A percentile compares a stretch with the other conserved stretches of the same genome.
phyloP scores from a whole-genome alignment of 2,888 invertebrate genomes.

The Drosophila rellima region DNA sequence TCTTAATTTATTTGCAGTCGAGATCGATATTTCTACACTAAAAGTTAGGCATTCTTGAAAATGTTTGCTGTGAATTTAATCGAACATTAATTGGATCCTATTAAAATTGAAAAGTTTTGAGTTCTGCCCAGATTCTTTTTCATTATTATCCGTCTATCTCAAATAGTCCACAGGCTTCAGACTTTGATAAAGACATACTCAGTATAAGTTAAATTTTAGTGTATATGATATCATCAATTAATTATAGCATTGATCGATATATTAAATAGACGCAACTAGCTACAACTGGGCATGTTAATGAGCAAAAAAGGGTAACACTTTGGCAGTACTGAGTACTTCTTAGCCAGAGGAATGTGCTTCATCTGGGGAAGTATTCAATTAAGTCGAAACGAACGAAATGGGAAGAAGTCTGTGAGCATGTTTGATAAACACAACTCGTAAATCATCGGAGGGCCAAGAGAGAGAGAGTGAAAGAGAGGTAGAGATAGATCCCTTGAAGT shows the following conservation, averaged over 20 bases:
- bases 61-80: too few relatives aligned
- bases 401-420: conserved; percentile 58
- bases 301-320: neutral
- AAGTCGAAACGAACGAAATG: conserved; percentile 53
- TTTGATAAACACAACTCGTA: conserved; percentile 69
- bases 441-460: conserved; percentile 58
- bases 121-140: too few relatives aligned
- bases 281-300: neutral
- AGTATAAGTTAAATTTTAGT: too few relatives aligned
- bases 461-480: conserved; percentile 11
- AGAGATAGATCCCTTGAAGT: conserved; percentile 66
- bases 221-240: neutral
- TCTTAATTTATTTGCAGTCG: too few relatives aligned
- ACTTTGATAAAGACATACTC: too few relatives aligned
- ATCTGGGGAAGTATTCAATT: conserved; percentile 67
- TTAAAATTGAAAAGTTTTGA: too few relatives aligned
- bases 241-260: neutral
- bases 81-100: too few relatives aligned
- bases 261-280: neutral
- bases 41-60: too few relatives aligned
- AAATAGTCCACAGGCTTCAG: neutral
- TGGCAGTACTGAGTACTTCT: conserved; percentile 2
- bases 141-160: neutral
- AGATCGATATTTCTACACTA: too few relatives aligned
- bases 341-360: conserved; percentile 38